These are phyloP conservation scores for Gibbula magus DNA, from an alignment of 2,888 invertebrate species.

Conservation along the genomic window DNA sequence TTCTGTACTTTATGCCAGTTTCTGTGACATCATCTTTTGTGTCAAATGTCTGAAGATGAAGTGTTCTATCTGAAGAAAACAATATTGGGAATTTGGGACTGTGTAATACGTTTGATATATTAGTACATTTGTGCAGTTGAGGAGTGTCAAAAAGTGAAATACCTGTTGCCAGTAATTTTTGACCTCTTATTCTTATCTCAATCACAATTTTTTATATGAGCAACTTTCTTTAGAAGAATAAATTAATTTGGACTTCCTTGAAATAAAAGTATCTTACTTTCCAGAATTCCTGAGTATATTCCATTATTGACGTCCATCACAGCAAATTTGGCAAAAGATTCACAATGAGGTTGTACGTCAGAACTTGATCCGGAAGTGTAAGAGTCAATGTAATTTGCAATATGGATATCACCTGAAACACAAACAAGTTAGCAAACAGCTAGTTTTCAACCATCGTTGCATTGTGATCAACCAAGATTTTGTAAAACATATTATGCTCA, in stretches of 20 bases:
- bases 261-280: constrained; percentile 25
- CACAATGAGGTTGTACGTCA: constrained; percentile 41
- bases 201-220: no score
- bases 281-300: constrained; percentile 32
- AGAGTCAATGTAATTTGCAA: constrained; percentile 42
- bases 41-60: constrained; percentile 40
- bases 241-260: no score
- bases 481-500: no score
- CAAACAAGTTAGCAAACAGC: no score
- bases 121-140: not conserved
- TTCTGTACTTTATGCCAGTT: constrained; percentile 31
- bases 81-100: not conserved
- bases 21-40: constrained; percentile 34
- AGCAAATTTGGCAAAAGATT: constrained; percentile 45
- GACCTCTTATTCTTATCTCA: no score
- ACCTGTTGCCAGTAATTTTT: not conserved
- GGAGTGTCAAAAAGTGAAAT: not conserved
- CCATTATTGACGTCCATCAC: constrained; percentile 43
- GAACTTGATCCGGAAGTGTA: constrained; percentile 41
- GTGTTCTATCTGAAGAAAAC: constrained; percentile 34
- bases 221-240: no score
- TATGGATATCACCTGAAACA: constrained; percentile 44
- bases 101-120: not conserved
- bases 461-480: no score
- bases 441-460: no score